Base-by-base conservation (phyloP, 2,888 invertebrate species). In the Prosapia bicincta region DNA sequence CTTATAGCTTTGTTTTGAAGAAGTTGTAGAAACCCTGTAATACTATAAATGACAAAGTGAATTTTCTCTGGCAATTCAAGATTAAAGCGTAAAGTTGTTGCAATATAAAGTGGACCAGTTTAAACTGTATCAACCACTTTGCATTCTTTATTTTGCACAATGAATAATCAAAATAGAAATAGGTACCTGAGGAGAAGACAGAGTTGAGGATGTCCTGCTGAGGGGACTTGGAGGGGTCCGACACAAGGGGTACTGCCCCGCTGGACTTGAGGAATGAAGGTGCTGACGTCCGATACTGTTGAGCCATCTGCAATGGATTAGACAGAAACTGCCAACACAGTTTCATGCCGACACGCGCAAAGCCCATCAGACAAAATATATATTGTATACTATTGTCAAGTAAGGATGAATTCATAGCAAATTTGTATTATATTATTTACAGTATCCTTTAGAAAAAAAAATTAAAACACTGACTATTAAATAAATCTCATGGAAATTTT, bases 191-290 rank as follows among this genome's bases (percentile, higher is more conserved):
- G 83, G 86, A 87, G 82, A 89, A 89, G 78, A 89, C 88, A 13
- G 88, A 89, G 69, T 88, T 87, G 69, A 80, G 78, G 25, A 84
- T 85, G 79, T 86, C 87, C 69, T 84, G 85, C 71, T 85, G 85
- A 74, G 83, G 79, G 26, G 78, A 85, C 78, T 84, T 85, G 65
- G 85, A 84, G 78, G 85, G 86, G 76, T 86, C 86, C 81, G 86
- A 85, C 80, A 86, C 86, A 80, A 87, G 87, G 81, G 87, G 88
- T 80, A 86, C 82, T 72, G 86, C 85, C 78, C 72, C 85, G 76
- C 86, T 85, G 79, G 87, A 86, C 81, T 87, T 87, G 75, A 82
- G 75, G 77, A 79, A 80, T 78, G 75, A 82, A 81, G 32, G 83
- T 82, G 76, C 81, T 78, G 83, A 81, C 78, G 82, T 83, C 67